Base-by-base conservation (phyloP, 1,140 invertebrate species). In the Leptonema lineaticorne region DNA sequence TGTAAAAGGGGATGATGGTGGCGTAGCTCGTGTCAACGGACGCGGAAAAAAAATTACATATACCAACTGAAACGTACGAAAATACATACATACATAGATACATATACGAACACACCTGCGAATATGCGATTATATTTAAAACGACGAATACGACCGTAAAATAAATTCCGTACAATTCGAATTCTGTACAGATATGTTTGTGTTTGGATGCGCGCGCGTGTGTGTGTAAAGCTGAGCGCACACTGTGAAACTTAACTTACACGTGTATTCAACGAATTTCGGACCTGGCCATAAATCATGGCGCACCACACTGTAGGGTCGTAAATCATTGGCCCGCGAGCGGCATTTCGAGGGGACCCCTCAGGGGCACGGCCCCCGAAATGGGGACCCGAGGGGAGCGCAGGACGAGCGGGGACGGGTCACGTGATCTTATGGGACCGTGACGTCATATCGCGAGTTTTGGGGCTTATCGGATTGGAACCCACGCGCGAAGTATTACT, bases 231-330 rank as follows among this genome's bases (percentile, higher is more conserved):
- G 50, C 30, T 48, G 60, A 18, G 30, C 63, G 24, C 45, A 63
- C 63, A 30, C 63, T 16, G 9, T n/a, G 33, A 14, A 11, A 28
- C 28, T 37, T 37, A 29, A 27, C 29, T 28, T 41, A 30, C 41
- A 50, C 28, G 67, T 57, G 67, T 63, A 67, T 69, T 67, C 71
- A 58, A 68, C 71, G 66, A 70, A 73, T 67, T 70, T 73, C 71
- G 71, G 69, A 70, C 69, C 63, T 45, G 41, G 63, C 53, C 29
- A 70, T 73, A 73, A 73, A 73, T 73, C 71, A 73, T 68, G 71
- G 59, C 69, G 67, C 69, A 69, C 71, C 71, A 73, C 71, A 73
- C 68, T 70, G 71, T 73, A 65, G 46, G 69, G 28, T 33, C 48
- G 63, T 73, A 70, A 73, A 73, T 73, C 71, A 73, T 73, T 56